Percentiles rank a stretch among this genome's conserved stretches.
phyloP scores from a whole-genome alignment of 2,797 vertebrate genomes.

The Pseudomugil gertrudae region DNA sequence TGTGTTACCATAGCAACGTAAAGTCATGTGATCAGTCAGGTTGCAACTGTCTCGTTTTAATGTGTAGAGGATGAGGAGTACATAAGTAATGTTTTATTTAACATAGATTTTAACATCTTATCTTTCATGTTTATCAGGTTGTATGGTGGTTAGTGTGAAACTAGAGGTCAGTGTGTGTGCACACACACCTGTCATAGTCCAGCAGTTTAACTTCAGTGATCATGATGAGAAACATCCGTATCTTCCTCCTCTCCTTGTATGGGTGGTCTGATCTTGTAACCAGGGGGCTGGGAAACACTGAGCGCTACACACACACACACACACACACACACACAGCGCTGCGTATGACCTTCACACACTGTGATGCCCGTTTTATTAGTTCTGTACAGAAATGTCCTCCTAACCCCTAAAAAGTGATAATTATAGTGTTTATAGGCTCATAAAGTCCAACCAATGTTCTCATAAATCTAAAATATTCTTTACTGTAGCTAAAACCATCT shows the following conservation, averaged over 20 bases:
- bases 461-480: constrained; percentile 6
- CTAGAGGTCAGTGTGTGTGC: background rate
- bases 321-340: too few relatives aligned
- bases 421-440: constrained; percentile 18
- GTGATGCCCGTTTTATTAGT: constrained; percentile 26
- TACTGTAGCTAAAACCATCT: background rate
- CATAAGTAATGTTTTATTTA: too few relatives aligned
- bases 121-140: too few relatives aligned
- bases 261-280: constrained; percentile 25
- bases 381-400: background rate
- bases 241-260: background rate
- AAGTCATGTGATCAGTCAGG: constrained; percentile 10
- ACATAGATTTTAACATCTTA: too few relatives aligned
- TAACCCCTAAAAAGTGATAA: constrained; percentile 4
- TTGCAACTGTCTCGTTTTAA: too few relatives aligned
- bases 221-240: too few relatives aligned
- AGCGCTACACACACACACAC: constrained; percentile 38
- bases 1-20: constrained; percentile 30
- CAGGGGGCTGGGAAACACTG: constrained; percentile 22
- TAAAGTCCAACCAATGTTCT: background rate
- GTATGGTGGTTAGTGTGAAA: background rate
- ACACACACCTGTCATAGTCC: background rate
- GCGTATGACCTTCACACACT: constrained; percentile 25
- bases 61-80: too few relatives aligned
- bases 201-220: background rate